Conservation (phyloP, 2,797 vertebrate species). For the Gobionotothen gibberifrons region DNA sequence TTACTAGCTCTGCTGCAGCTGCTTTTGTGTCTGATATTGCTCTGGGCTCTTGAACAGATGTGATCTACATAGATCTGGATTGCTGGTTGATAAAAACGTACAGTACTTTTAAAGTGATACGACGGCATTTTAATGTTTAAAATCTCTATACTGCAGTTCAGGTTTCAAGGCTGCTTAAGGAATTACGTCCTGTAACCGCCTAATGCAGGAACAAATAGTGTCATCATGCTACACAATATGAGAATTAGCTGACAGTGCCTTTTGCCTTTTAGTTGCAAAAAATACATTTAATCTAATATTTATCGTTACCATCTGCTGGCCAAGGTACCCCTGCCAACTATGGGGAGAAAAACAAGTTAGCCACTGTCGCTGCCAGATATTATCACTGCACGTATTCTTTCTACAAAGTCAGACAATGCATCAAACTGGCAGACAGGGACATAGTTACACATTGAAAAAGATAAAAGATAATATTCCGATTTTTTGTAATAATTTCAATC, state of each 20-base stretch:
- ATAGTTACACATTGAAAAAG: background rate
- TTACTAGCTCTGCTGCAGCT: slow-evolving; percentile 54
- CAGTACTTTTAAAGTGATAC: slow-evolving; percentile 11
- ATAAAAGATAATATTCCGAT: background rate
- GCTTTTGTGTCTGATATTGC: slow-evolving; percentile 60
- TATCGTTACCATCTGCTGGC: slow-evolving; percentile 50
- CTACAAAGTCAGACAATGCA: slow-evolving; percentile 1
- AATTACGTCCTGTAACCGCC: background rate
- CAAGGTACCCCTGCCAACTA: slow-evolving; percentile 35
- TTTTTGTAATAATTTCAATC: background rate
- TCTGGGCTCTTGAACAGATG: slow-evolving; percentile 62
- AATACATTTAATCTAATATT: slow-evolving; percentile 34
- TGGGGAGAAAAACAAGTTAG: slow-evolving; percentile 44
- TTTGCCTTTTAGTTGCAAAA: slow-evolving; percentile 48
- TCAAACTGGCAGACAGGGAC: background rate
- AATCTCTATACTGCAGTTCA: background rate
- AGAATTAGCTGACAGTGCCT: slow-evolving; percentile 26
- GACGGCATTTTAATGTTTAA: slow-evolving; percentile 15
- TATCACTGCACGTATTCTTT: slow-evolving; percentile 24
- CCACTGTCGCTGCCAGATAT: slow-evolving; percentile 44
- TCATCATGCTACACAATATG: slow-evolving; percentile 13
- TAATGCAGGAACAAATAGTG: slow-evolving; percentile 7
- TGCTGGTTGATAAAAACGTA: slow-evolving; percentile 38
- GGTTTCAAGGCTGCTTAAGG: background rate
- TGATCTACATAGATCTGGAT: slow-evolving; percentile 50